These are phyloP conservation scores for Catharus ustulatus DNA, from an alignment of 2,797 vertebrate genomes.

Conservation along the genomic window DNA sequence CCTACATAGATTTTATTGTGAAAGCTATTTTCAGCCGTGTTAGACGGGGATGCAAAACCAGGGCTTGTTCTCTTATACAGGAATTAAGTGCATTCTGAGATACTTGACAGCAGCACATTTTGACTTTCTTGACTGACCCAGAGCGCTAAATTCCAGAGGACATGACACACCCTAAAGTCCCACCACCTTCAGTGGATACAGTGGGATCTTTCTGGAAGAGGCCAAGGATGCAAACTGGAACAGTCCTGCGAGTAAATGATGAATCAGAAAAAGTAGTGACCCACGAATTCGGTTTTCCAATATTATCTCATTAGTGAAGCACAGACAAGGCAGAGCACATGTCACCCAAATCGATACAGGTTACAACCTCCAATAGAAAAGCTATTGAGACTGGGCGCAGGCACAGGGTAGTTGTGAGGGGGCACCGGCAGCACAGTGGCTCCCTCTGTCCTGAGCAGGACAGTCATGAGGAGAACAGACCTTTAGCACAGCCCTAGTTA, in stretches of 20 bases:
- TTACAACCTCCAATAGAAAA: neutral
- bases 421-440: neutral
- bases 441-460: neutral
- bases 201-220: neutral
- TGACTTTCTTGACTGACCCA: neutral
- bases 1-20: neutral
- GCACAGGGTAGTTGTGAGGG: neutral
- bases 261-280: neutral
- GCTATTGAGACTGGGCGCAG: neutral
- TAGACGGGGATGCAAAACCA: neutral
- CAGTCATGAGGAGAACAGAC: rapidly evolving
- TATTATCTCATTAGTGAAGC: conserved; percentile 15
- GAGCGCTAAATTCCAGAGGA: neutral
- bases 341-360: neutral
- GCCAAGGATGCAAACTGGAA: neutral
- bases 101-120: neutral
- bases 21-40: neutral
- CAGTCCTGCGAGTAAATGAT: neutral
- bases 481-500: neutral
- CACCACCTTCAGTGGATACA: neutral
- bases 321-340: neutral
- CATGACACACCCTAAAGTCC: neutral
- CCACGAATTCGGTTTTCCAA: neutral
- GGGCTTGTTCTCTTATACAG: neutral
- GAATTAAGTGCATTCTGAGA: neutral